phyloP scores from a whole-genome alignment of 1,140 invertebrate species.

The Leptinotarsa texana region DNA sequence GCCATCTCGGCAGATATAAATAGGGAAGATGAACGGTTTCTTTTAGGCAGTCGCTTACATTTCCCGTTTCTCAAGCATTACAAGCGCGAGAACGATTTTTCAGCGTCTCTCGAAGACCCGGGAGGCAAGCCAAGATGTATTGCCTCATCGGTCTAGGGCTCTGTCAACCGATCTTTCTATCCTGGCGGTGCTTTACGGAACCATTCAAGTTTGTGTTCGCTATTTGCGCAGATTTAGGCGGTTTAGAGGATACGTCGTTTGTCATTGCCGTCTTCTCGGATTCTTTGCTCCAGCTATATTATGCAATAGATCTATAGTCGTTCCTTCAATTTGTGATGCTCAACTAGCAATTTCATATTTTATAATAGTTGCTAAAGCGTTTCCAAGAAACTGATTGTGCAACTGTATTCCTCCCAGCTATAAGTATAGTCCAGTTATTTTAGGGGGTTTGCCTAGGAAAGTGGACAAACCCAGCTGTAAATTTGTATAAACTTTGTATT shows the following conservation, averaged over 20 bases:
- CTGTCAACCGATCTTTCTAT: slow-evolving; percentile 52
- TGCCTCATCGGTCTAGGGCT: slow-evolving; percentile 49
- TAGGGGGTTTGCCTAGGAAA: no score
- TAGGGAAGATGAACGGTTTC: slow-evolving; percentile 51
- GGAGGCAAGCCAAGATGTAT: slow-evolving; percentile 48
- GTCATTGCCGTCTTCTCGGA: not conserved
- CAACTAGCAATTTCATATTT: no score
- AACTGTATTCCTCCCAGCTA: no score
- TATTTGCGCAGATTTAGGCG: slow-evolving; percentile 48
- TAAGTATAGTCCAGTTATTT: no score
- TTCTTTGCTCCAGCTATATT: no score
- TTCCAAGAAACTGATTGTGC: no score
- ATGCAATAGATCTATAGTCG: no score
- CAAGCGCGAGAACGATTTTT: slow-evolving; percentile 49
- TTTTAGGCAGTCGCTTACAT: slow-evolving; percentile 47
- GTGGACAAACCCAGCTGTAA: no score
- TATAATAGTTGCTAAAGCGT: no score
- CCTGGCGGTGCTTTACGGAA: slow-evolving; percentile 45
- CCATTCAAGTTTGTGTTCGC: slow-evolving; percentile 50
- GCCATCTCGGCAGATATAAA: slow-evolving; percentile 51
- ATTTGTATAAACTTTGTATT: no score
- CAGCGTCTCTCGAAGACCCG: slow-evolving; percentile 38
- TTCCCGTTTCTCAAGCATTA: slow-evolving; percentile 44
- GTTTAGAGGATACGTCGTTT: slow-evolving; percentile 39
- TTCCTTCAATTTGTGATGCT: no score